phyloP scores from a whole-genome alignment of 2,888 invertebrate genomes.

The Agapostemon virescens region DNA sequence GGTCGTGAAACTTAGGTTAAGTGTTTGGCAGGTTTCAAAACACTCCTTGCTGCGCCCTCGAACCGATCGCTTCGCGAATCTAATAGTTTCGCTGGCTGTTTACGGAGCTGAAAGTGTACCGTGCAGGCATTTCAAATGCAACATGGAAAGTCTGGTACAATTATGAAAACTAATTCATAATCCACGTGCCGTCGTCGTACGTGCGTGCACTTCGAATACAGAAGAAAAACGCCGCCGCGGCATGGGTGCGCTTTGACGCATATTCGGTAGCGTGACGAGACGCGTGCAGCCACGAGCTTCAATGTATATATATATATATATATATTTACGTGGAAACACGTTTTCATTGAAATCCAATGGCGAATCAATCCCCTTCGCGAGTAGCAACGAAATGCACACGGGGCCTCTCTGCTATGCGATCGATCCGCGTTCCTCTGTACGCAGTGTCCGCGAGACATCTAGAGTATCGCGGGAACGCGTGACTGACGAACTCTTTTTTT shows the following conservation, averaged over 20 bases:
- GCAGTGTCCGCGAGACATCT: constrained; percentile 12
- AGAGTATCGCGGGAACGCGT: constrained; percentile 25
- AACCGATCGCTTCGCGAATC: background rate
- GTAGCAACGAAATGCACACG: constrained; percentile 24
- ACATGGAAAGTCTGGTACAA: background rate
- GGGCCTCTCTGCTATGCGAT: constrained; percentile 28
- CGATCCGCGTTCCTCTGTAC: constrained; percentile 30
- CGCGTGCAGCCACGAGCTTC: constrained; percentile 1
- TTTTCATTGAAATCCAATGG: constrained; percentile 16
- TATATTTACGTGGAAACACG: constrained; percentile 5
- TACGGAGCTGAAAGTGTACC: background rate
- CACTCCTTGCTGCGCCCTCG: background rate
- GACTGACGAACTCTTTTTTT: constrained; percentile 6
- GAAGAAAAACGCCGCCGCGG: background rate
- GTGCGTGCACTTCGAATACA: background rate
- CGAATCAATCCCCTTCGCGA: constrained; percentile 21
- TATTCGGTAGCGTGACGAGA: background rate
- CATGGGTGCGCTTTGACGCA: background rate
- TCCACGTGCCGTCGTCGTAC: constrained; percentile 34
- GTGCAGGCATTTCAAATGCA: background rate
- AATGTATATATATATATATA: too few species aligned
- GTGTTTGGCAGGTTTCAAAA: constrained; percentile 21
- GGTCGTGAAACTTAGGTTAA: constrained; percentile 37
- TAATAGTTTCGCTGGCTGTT: background rate
- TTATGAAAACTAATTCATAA: constrained; percentile 22